Conservation (phyloP, 2,797 vertebrate genomes). For the Graptemys geographica region DNA sequence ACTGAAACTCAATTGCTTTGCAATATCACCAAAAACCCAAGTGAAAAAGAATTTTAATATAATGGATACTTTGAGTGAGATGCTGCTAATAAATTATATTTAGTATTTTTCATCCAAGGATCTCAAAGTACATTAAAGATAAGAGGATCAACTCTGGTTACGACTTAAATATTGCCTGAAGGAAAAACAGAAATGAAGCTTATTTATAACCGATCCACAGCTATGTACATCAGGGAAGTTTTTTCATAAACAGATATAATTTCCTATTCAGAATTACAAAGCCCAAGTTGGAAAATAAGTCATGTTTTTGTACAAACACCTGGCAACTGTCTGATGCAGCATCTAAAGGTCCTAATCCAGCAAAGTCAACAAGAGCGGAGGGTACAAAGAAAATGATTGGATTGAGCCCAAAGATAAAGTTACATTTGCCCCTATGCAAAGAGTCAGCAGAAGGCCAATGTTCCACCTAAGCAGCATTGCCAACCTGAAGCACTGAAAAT, state of each 20-base stretch:
- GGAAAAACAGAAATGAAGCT: too few species aligned
- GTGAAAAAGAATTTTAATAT: too few species aligned
- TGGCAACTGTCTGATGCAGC: background rate
- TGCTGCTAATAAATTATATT: too few species aligned
- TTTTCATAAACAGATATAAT: background rate
- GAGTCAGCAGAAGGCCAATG: background rate
- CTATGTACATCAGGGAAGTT: background rate
- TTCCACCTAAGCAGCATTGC: background rate
- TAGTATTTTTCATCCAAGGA: too few species aligned
- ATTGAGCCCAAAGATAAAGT: background rate
- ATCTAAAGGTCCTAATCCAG: background rate
- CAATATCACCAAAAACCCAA: too few species aligned
- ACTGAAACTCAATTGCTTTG: too few species aligned
- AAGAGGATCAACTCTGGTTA: too few species aligned
- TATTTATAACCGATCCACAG: too few species aligned
- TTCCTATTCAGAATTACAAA: background rate
- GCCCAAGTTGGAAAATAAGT: background rate
- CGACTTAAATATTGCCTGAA: too few species aligned
- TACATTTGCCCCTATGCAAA: background rate
- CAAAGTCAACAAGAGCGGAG: background rate
- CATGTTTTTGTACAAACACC: background rate
- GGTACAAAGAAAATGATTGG: background rate
- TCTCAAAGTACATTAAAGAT: too few species aligned
- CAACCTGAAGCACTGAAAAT: background rate
- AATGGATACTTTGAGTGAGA: too few species aligned